phyloP scores from a whole-genome alignment of 2,797 vertebrate species.

The Cyclopterus lumpus region DNA sequence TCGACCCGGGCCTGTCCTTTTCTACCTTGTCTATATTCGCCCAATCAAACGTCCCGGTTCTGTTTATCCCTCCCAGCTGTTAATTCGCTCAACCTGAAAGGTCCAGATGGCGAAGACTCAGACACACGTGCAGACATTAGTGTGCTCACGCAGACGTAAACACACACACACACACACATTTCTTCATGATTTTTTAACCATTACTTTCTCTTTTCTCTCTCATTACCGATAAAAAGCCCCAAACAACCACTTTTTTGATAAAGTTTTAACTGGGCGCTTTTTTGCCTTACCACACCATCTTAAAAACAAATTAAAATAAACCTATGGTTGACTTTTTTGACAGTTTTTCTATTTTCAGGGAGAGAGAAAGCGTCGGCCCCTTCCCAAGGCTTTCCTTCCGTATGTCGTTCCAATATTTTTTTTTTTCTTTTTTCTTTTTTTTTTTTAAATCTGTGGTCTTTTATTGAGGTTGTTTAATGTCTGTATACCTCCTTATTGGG shows the following conservation, averaged over 20 bases:
- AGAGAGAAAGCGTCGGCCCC: constrained; percentile 77
- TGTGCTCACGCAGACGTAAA: constrained; percentile 40
- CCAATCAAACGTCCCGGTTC: constrained; percentile 90
- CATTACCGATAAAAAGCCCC: constrained; percentile 87
- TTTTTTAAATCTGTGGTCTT: constrained; percentile 82
- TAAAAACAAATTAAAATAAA: constrained; percentile 47
- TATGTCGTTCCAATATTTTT: constrained; percentile 80
- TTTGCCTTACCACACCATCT: constrained; percentile 83
- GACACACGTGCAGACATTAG: constrained; percentile 67
- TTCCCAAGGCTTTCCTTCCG: constrained; percentile 82
- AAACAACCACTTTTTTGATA: constrained; percentile 89
- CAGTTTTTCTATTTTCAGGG: constrained; percentile 89
- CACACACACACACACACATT: constrained; percentile 39
- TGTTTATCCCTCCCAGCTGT: constrained; percentile 95
- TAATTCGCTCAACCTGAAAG: constrained; percentile 91
- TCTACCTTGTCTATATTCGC: constrained; percentile 86
- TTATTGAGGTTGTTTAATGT: constrained; percentile 86
- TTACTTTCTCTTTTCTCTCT: constrained; percentile 88
- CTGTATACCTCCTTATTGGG: constrained; percentile 87
- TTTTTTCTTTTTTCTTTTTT: constrained; percentile 80
- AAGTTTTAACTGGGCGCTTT: constrained; percentile 88
- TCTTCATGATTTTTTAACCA: constrained; percentile 77
- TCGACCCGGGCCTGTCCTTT: constrained; percentile 79
- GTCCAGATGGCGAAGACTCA: constrained; percentile 92
- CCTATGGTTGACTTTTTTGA: constrained; percentile 87